Base-by-base conservation (phyloP, 2,113 vertebrate species). In the Anhinga rufa region DNA sequence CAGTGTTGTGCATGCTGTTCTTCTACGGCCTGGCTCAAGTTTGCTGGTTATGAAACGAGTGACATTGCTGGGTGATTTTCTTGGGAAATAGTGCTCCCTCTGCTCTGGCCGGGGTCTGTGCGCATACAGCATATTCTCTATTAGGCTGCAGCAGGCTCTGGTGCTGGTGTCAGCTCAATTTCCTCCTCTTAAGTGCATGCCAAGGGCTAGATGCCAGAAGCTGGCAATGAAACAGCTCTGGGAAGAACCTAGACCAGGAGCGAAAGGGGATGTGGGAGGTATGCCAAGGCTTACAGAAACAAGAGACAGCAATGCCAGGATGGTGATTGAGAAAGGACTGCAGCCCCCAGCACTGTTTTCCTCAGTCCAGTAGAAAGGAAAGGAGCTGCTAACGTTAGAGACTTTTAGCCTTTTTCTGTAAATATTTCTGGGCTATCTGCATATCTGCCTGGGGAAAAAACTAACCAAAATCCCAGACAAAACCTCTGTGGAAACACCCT, bases 111-210 rank as follows among this genome's bases (percentile, higher is more conserved):
- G 16, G 6, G n/a, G 8, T 60, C 91, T 55, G 46, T 68, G 90
- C 9, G 6, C 77, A 55, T 49, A 31, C 90, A 89, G 93, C 89
- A 66, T 46, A 58, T 85, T 92, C 78, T 74, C 66, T 4, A 0
- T 9, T 21, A 70, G 89, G 68, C 93, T 96, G 91, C 95, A 88
- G 92, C 79, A 81, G 49, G 24, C 84, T 76, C 87, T 54, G 78
- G 3, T 76, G 90, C 90, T 86, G 85, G 5, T 90, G 72, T 88
- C 95, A 95, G 94, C 93, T 90, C 76, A 26, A 70, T 96, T 94
- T 89, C 90, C 85, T 93, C 76, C 64, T 61, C 71, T 44, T 48
- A 26, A 65, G 54, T 38, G 34, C 42, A 22, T 2, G 58, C 86
- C 92, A 95, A 79, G 84, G 90, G 85, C 82, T 52, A 12, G 65